Evolutionary conservation across 1,140 invertebrate species (phyloP), one percentile per base, ranked within the genome.

Genomic region (Euborellia annulipes): DNA sequence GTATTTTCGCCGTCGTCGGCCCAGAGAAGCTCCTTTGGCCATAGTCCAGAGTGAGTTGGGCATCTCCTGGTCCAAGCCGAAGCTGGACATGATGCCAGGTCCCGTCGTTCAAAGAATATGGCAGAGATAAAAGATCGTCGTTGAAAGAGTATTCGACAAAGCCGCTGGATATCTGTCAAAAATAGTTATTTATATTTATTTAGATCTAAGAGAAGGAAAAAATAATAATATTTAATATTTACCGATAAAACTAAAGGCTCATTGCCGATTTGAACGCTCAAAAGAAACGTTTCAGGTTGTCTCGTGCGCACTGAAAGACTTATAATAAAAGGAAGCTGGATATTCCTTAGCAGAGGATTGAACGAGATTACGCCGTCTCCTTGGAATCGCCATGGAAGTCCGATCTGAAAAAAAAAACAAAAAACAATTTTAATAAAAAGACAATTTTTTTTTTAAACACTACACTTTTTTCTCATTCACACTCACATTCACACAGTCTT

Each of bases 41-140:
- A 58, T 90, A 91, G 62, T 97, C 89, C 17, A 92, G 67, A 45
- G 77, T 79, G 22, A 96, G 70, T 41, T 81, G 81, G 6, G 95
- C 76, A 52, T 89, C 83, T 0, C 79, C 79, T 17, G 78, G 82
- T 54, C 88, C 77, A 90, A 91, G 95, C 47, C 81, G 78, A 1
- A 87, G 76, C 60, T 94, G 87, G 2, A 95, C 66, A 43, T 87
- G 74, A 63, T 96, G 91, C 92, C 92, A 97, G 3, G 74, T 63
- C 0, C 85, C 85, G 53, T 88, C 82, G 1, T 78, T 71, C 2
- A n/a, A n/a, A n/a, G n/a, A n/a, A n/a, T n/a, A n/a, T n/a, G n/a
- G n/a, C n/a, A n/a, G n/a, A n/a, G n/a, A n/a, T n/a, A n/a, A n/a
- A n/a, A n/a, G n/a, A n/a, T n/a, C n/a, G n/a, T n/a, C n/a, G n/a